These are phyloP conservation scores for Microctenopoma steveboyesi DNA, from an alignment of 2,797 vertebrate genomes.

Conservation along the genomic window DNA sequence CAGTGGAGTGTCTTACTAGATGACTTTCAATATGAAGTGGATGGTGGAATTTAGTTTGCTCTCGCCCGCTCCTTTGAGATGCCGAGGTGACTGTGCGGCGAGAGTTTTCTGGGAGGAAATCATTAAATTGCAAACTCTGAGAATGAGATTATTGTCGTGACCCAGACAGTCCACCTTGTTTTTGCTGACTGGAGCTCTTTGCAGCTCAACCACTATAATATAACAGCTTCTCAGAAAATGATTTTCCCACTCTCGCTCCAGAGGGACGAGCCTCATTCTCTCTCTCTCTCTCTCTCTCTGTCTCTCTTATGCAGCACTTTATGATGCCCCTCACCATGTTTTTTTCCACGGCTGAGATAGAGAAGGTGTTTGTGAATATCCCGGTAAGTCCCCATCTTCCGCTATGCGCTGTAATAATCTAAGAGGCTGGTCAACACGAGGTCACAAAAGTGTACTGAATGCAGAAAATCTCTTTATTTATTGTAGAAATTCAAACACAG, in stretches of 20 bases:
- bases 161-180: slow-evolving; percentile 66
- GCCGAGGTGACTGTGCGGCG: slow-evolving; percentile 50
- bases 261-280: slow-evolving; percentile 45
- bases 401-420: background rate
- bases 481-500: background rate
- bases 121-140: slow-evolving; percentile 75
- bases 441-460: background rate
- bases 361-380: slow-evolving; percentile 95
- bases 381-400: slow-evolving; percentile 84
- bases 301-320: slow-evolving; percentile 88
- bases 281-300: slow-evolving; percentile 34
- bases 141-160: slow-evolving; percentile 75
- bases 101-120: slow-evolving; percentile 65
- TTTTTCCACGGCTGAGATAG: slow-evolving; percentile 87
- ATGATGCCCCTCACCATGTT: slow-evolving; percentile 93
- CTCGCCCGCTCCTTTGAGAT: slow-evolving; percentile 57
- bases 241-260: slow-evolving; percentile 54
- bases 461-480: background rate
- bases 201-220: slow-evolving; percentile 44
- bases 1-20: slow-evolving; percentile 57
- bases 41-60: slow-evolving; percentile 64
- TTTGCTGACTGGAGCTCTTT: slow-evolving; percentile 71
- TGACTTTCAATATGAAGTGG: slow-evolving; percentile 70
- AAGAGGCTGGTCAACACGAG: background rate
- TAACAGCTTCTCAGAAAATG: slow-evolving; percentile 60